Evolutionary conservation across 2,113 vertebrate genomes (phyloP).

Genomic region (Bos indicus): DNA sequence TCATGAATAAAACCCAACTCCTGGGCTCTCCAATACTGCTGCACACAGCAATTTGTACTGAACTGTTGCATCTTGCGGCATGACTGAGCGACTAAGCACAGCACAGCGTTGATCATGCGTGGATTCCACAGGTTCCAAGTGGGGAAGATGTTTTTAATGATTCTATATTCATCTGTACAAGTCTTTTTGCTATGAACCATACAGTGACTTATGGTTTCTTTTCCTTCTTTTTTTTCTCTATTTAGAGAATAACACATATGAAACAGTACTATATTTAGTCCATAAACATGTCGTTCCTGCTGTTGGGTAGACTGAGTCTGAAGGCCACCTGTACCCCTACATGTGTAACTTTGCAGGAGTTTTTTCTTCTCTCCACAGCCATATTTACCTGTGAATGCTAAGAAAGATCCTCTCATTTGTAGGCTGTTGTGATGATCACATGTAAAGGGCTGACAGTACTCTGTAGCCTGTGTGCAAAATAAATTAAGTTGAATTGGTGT

Average conservation of each 20-base stretch:
- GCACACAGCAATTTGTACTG: not conserved
- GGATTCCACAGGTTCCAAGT: not conserved
- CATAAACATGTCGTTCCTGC: not conserved
- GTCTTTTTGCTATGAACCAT: slow-evolving; percentile 8
- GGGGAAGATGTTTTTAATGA: not conserved
- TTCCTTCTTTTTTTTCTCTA: not conserved
- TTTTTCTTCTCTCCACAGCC: not conserved
- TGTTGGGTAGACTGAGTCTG: not conserved
- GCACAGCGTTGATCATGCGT: rapidly evolving
- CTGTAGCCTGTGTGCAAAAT: not conserved
- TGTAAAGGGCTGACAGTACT: not conserved
- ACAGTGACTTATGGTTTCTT: not conserved
- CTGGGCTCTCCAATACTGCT: not conserved
- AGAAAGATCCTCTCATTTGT: not conserved
- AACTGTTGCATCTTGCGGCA: not conserved
- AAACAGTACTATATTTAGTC: not conserved
- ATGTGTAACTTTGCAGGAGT: not conserved
- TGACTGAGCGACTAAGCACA: rapidly evolving
- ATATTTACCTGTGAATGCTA: not conserved
- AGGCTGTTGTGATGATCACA: not conserved
- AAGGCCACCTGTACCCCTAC: not conserved
- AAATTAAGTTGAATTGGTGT: not conserved
- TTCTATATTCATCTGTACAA: slow-evolving; percentile 4
- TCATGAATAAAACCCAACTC: not conserved
- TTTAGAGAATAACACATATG: not conserved